Conservation (phyloP, 2,888 invertebrate species). For the Tinea pellionella region DNA sequence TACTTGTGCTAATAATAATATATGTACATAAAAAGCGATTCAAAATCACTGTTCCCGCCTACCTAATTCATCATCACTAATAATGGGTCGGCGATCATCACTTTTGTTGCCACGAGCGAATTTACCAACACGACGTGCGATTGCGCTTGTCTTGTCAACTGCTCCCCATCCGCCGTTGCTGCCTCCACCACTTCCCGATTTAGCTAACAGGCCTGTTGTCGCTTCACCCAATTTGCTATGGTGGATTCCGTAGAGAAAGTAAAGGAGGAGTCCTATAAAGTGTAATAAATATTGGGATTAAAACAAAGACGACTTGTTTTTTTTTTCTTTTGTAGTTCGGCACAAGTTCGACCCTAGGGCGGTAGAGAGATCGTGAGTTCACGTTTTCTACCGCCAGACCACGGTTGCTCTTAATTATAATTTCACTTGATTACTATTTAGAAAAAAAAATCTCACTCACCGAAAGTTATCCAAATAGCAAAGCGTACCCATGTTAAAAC, state of each 20-base stretch:
- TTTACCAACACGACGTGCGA: conserved; percentile 49
- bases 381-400: no score
- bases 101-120: conserved; percentile 46
- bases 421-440: no score
- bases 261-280: conserved; percentile 78
- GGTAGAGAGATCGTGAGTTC: no score
- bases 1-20: background rate
- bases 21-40: conserved; percentile 16
- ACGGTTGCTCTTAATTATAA: no score
- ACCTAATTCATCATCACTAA: conserved; percentile 53
- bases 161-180: conserved; percentile 53
- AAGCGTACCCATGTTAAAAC: conserved; percentile 86
- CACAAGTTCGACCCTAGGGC: no score
- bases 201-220: conserved; percentile 52
- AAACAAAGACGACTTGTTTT: no score
- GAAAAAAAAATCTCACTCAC: conserved; percentile 67
- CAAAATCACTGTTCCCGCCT: conserved; percentile 53
- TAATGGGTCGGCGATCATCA: conserved; percentile 59
- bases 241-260: conserved; percentile 87
- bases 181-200: conserved; percentile 48
- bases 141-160: conserved; percentile 52
- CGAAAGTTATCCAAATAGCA: conserved; percentile 87
- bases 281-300: background rate
- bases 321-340: no score
- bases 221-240: conserved; percentile 83